Base-by-base conservation (phyloP, 2,797 vertebrate species). In the Hyperoplus lanceolatus region DNA sequence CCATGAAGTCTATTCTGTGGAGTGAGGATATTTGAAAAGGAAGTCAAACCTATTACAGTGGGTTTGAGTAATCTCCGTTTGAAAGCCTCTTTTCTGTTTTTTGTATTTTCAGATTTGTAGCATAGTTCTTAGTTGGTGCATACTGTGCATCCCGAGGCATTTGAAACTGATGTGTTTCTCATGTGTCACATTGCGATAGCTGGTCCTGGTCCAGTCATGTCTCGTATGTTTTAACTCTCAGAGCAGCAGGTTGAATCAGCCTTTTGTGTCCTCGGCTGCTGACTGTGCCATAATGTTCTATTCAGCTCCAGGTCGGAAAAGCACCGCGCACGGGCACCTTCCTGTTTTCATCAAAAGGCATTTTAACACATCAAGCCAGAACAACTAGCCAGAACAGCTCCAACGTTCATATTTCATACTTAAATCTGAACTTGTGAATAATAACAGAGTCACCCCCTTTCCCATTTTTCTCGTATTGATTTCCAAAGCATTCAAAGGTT, bases 211-310 rank as follows among this genome's bases (percentile, higher is more conserved):
- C 67, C 74, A 43, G 50, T 70, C 73, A 42, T 6, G 59, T 73
- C 50, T 65, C 11, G 9, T 72, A 60, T 70, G 65, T 70, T 87
- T 78, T 82, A 57, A 70, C 66, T 84, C 76, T 75, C 62, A 57
- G 49, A 77, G 65, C 56, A 74, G 84, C 65, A 83, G 77, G 77
- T 89, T 87, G 82, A 90, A 85, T 90, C 79, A 66, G 60, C 75
- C 83, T 87, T 90, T 81, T 87, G 79, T 90, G 77, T 80, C 70
- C 48, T 50, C 63, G 3, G 58, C 48, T 71, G 70, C 72, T 54
- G 70, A 80, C 71, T 69, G 75, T 80, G 70, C 81, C 85, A 80
- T 83, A 89, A 89, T 86, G 87, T 91, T 89, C 79, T 87, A 86
- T 91, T 92, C 82, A 92, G 82, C 75, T 53, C 39, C 82, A 81